Evolutionary conservation across 2,113 vertebrate species (phyloP).

Genomic region (Etheostoma cragini): DNA sequence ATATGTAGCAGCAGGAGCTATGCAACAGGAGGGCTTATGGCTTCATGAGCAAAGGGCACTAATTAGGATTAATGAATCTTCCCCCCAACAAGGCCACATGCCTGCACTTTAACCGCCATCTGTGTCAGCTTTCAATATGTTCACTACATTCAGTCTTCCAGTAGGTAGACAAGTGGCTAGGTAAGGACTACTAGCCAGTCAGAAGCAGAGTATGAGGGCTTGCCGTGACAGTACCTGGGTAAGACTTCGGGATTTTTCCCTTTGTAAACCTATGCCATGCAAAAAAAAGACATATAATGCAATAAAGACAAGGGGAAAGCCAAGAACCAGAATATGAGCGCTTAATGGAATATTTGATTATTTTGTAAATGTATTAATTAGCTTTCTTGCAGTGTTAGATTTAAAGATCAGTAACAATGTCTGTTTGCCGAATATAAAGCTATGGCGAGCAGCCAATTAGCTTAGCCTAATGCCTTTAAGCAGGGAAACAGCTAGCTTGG

Average conservation of each 20-base stretch:
- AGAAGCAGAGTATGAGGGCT: too few species aligned
- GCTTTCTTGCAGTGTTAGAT: too few species aligned
- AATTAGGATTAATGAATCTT: slow-evolving; percentile 76
- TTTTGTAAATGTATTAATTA: neutral
- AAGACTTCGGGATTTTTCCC: too few species aligned
- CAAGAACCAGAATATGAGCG: too few species aligned
- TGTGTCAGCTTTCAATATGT: neutral
- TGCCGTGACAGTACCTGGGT: too few species aligned
- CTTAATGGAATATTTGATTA: too few species aligned
- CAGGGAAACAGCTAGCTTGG: neutral
- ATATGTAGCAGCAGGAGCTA: slow-evolving; percentile 34
- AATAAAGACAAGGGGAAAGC: too few species aligned
- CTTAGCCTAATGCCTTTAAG: neutral
- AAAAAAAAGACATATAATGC: too few species aligned
- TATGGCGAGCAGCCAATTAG: neutral
- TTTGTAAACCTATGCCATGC: too few species aligned
- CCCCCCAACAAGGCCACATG: slow-evolving; percentile 42
- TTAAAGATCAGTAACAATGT: too few species aligned
- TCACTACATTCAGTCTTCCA: neutral
- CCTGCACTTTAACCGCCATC: slow-evolving; percentile 43
- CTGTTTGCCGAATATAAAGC: neutral
- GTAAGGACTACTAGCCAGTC: too few species aligned
- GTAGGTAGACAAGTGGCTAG: too few species aligned
- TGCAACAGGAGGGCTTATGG: slow-evolving; percentile 56
- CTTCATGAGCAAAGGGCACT: slow-evolving; percentile 67